Evolutionary conservation across 2,888 invertebrate genomes (phyloP).

Genomic region (Cantharis rufa): DNA sequence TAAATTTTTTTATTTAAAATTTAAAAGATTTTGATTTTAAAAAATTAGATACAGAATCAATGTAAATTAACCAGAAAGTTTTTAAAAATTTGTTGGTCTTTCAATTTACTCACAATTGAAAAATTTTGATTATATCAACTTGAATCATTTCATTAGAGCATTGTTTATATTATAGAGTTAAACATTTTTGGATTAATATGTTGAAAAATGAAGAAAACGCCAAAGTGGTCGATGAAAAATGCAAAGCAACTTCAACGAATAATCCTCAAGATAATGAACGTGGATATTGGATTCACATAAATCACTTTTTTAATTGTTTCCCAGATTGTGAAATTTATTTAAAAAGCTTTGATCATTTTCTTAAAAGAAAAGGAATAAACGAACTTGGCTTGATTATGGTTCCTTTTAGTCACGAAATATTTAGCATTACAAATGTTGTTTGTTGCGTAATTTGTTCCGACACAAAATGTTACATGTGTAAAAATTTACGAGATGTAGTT

Average conservation of each 20-base stretch:
- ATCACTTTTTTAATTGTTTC: not conserved
- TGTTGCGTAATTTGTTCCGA: not conserved
- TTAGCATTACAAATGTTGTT: not conserved
- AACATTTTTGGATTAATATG: not conserved
- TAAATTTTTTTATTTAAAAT: too few relatives aligned
- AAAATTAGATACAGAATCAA: too few relatives aligned
- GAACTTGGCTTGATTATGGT: not conserved
- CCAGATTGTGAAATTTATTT: not conserved
- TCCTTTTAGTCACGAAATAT: not conserved
- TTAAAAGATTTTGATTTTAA: rapidly evolving
- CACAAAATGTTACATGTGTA: not conserved
- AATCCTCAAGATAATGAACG: not conserved
- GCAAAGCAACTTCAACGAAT: not conserved
- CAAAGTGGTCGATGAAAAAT: not conserved
- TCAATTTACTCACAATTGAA: too few relatives aligned
- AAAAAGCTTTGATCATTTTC: not conserved
- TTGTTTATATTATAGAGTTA: not conserved
- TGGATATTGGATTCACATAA: not conserved
- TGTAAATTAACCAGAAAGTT: too few relatives aligned
- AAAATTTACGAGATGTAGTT: not conserved
- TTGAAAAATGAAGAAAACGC: not conserved
- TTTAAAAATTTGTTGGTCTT: too few relatives aligned
- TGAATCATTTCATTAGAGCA: not conserved
- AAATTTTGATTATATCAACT: not conserved
- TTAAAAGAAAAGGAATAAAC: not conserved